Conservation (phyloP, 2,888 invertebrate species). For the Autographa gamma region DNA sequence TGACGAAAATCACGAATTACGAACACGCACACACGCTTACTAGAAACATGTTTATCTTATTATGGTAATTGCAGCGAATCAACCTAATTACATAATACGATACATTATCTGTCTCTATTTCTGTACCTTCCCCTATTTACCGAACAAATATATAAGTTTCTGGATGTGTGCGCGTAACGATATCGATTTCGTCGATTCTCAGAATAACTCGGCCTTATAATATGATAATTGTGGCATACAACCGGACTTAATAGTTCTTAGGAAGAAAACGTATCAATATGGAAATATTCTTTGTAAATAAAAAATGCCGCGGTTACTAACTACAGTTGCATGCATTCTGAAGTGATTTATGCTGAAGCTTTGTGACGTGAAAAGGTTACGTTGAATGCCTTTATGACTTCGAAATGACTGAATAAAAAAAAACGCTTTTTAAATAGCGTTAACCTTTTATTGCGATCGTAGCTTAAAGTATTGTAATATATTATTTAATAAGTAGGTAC, state of each 20-base stretch:
- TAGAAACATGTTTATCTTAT: slow-evolving; percentile 27
- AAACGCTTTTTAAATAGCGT: no score
- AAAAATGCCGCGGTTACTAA: slow-evolving; percentile 31
- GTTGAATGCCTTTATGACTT: no score
- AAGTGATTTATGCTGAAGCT: slow-evolving; percentile 11
- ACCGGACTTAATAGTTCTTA: slow-evolving; percentile 11
- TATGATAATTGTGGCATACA: slow-evolving; percentile 24
- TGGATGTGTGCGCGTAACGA: slow-evolving; percentile 5
- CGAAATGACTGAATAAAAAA: no score
- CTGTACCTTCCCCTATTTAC: slow-evolving; percentile 15
- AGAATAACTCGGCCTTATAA: slow-evolving; percentile 23
- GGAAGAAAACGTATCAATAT: background rate
- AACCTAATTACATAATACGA: slow-evolving; percentile 28
- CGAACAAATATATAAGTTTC: slow-evolving; percentile 13
- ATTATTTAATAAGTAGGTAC: no score
- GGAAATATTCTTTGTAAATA: slow-evolving; percentile 16
- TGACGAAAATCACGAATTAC: slow-evolving; percentile 20
- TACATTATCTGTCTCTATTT: slow-evolving; percentile 31
- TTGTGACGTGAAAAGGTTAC: no score
- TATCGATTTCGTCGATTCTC: slow-evolving; percentile 44
- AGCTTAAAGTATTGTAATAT: no score
- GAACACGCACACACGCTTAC: slow-evolving; percentile 17
- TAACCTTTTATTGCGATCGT: no score
- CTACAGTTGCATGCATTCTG: slow-evolving; percentile 14
- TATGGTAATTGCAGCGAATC: slow-evolving; percentile 37